Evolutionary conservation across 2,888 invertebrate species (phyloP), one percentile per base, ranked within the genome.

Genomic region (Rhyacophila evoluta): DNA sequence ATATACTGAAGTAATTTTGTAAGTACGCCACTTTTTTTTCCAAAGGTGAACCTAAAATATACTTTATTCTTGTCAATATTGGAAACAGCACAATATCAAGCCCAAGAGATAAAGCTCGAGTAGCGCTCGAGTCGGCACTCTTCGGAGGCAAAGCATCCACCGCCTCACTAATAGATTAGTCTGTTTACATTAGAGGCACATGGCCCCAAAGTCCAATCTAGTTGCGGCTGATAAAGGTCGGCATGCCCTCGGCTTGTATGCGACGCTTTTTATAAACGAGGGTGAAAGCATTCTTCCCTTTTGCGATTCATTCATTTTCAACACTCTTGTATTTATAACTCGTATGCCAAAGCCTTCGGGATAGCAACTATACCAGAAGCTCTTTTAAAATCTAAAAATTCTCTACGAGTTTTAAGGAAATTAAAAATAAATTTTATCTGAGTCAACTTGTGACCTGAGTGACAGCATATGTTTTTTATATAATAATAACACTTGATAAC

Each of bases 171-270:
- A 55, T 55, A 55, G 55, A 10, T 25, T 0, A 55, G 55, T 55
- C 55, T 55, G 55, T 55, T 55, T 55, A 55, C 55, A 55, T 55
- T 55, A 55, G 55, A 55, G 25, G 19, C 55, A 55, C 55, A 55
- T 55, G 55, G 55, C 55, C 25, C 55, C 19, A 8, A 33, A 15
- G 55, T 55, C 55, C 55, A 2, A 55, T 55, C 55, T n/a, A 55
- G 55, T 55, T 55, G 55, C 19, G 55, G 2, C 55, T 55, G 55
- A 55, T 55, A 55, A 55, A 55, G 55, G 55, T 55, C 19, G 15
- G 12, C 12, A 5, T 12, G 39, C 39, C 39, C 39, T 15, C 39
- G 15, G 15, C 55, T 6, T 1, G 25, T 2, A 8, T n/a, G 55
- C 55, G 55, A 55, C 55, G 55, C 55, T 19, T 55, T 55, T 55